Conservation (phyloP, 2,113 vertebrate genomes). For the Lagopus muta region DNA sequence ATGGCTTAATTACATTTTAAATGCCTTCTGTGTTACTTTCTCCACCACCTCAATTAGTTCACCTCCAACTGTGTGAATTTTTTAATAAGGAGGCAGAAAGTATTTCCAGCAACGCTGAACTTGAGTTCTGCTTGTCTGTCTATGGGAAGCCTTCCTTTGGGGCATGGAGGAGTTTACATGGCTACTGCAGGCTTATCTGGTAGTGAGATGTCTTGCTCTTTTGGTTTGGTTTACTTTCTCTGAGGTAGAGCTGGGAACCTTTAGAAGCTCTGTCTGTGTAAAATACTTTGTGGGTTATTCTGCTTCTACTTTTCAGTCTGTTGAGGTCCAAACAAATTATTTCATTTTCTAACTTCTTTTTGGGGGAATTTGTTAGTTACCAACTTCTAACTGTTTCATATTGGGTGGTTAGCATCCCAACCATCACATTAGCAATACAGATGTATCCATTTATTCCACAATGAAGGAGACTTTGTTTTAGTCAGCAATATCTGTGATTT, state of each 20-base stretch:
- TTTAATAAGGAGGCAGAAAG: slow-evolving; percentile 68
- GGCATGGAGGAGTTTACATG: slow-evolving; percentile 42
- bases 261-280: background rate
- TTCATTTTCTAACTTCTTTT: background rate
- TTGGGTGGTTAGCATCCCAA: background rate
- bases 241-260: background rate
- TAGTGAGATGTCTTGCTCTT: slow-evolving; percentile 55
- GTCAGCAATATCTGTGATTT: background rate
- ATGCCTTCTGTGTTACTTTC: slow-evolving; percentile 59
- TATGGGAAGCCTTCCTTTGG: slow-evolving; percentile 65
- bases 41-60: slow-evolving; percentile 74
- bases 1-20: slow-evolving; percentile 72
- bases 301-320: background rate
- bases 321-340: background rate
- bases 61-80: slow-evolving; percentile 61
- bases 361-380: background rate
- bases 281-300: background rate
- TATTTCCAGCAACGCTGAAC: slow-evolving; percentile 55
- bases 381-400: background rate
- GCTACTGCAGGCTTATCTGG: slow-evolving; percentile 54
- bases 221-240: slow-evolving; percentile 70
- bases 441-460: background rate
- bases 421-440: background rate
- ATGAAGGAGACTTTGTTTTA: background rate
- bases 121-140: slow-evolving; percentile 67